These are phyloP conservation scores for Epinotia nisella DNA, from an alignment of 2,888 invertebrate species.

Conservation along the genomic window DNA sequence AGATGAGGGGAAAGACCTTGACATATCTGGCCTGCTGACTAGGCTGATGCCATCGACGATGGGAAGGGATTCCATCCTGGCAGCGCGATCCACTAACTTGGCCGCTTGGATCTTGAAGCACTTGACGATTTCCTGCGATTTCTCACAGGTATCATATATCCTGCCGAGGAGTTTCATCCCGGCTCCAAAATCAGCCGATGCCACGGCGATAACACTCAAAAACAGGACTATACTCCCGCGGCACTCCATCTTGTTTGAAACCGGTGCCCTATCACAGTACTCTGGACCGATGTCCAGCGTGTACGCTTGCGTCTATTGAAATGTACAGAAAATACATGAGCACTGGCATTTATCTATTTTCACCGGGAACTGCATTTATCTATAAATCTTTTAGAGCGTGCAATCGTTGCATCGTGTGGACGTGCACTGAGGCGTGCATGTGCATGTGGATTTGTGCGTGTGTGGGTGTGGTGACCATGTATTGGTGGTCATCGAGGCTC, in stretches of 20 bases:
- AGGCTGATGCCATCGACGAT: constrained; percentile 86
- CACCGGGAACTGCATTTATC: constrained; percentile 85
- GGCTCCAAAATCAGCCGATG: constrained; percentile 72
- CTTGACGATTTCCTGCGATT: constrained; percentile 86
- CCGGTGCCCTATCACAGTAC: constrained; percentile 59
- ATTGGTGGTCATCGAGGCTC: constrained; percentile 60
- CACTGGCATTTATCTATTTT: constrained; percentile 84
- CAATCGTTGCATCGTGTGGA: constrained; percentile 82
- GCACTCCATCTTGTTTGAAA: constrained; percentile 73
- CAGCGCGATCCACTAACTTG: constrained; percentile 87
- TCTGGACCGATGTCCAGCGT: constrained; percentile 71
- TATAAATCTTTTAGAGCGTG: constrained; percentile 86
- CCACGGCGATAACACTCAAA: constrained; percentile 64
- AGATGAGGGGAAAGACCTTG: constrained; percentile 78
- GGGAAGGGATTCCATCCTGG: constrained; percentile 85
- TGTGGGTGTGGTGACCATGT: constrained; percentile 58
- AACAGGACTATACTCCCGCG: constrained; percentile 75
- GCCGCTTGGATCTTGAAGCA: constrained; percentile 89
- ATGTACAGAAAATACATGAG: constrained; percentile 80
- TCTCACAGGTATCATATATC: constrained; percentile 86
- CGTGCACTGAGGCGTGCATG: constrained; percentile 79
- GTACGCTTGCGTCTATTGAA: constrained; percentile 78
- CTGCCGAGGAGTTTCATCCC: constrained; percentile 81
- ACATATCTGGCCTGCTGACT: constrained; percentile 76
- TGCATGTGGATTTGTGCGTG: constrained; percentile 55